Evolutionary conservation across 2,888 invertebrate species (phyloP).

Genomic region (Chrysolina americana): DNA sequence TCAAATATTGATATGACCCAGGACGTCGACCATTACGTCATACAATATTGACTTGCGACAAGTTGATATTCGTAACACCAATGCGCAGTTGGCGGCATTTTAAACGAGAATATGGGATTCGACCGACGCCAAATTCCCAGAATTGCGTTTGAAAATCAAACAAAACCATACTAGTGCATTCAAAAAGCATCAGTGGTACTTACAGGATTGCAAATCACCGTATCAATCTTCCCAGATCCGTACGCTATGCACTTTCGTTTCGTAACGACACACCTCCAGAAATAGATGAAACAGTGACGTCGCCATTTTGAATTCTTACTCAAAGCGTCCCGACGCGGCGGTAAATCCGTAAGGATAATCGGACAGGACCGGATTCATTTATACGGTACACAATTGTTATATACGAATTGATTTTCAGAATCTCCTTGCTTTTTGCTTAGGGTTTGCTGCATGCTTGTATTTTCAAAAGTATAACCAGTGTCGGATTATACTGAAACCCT

Average conservation of each 20-base stretch:
- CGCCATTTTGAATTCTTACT: constrained; percentile 54
- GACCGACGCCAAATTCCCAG: background rate
- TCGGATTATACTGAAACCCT: no score
- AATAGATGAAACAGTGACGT: constrained; percentile 53
- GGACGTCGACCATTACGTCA: constrained; percentile 8
- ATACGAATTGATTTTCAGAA: no score
- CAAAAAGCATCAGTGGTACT: constrained; percentile 31
- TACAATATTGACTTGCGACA: background rate
- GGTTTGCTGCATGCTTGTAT: no score
- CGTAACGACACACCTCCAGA: constrained; percentile 56
- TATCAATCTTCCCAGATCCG: constrained; percentile 42
- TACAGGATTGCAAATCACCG: constrained; percentile 41
- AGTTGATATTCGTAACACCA: background rate
- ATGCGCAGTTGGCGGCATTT: constrained; percentile 14
- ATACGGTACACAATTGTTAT: no score
- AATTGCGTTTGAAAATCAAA: background rate
- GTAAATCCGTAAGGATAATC: background rate
- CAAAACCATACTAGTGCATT: background rate
- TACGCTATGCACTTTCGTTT: constrained; percentile 48
- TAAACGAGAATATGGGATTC: background rate
- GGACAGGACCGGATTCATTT: background rate
- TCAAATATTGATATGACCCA: constrained; percentile 6
- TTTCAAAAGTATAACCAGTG: no score
- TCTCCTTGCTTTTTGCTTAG: no score
- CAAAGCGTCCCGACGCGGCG: constrained; percentile 43